Percentiles rank a stretch among this genome's conserved stretches.
Conservation (phyloP, 2,113 vertebrate genomes). For the Taxidea taxus region DNA sequence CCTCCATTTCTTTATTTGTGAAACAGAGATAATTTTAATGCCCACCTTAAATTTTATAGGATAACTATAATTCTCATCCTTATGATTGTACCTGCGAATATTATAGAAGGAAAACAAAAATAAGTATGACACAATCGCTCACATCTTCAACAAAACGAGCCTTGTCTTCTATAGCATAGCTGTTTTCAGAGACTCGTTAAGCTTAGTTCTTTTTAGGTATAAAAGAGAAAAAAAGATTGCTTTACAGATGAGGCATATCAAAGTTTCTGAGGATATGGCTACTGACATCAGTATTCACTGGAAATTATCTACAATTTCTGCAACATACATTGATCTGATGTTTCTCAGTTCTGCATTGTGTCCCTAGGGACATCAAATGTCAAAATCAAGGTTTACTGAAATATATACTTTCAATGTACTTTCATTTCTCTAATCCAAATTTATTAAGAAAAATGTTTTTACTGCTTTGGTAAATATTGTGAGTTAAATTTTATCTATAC, state of each 20-base stretch:
- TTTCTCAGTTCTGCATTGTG: neutral
- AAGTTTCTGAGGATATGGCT: neutral
- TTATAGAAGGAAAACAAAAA: neutral
- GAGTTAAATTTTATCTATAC: neutral
- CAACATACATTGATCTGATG: neutral
- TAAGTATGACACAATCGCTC: neutral
- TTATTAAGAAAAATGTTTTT: neutral
- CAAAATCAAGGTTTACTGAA: neutral
- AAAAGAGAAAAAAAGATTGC: neutral
- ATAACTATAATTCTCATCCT: neutral
- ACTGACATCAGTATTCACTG: neutral
- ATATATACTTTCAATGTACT: neutral
- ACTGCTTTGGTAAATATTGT: rapidly evolving
- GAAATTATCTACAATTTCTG: neutral
- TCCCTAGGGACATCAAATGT: neutral
- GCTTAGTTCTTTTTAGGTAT: neutral
- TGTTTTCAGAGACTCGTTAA: neutral
- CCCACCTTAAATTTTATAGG: neutral
- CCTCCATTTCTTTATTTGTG: neutral
- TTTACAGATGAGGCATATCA: neutral
- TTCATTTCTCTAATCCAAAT: neutral
- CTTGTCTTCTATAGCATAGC: neutral
- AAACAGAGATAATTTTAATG: neutral
- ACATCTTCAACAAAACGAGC: neutral
- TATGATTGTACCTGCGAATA: neutral